phyloP scores from a whole-genome alignment of 1,140 invertebrate genomes.

The Brachionus asplanchnoidis region DNA sequence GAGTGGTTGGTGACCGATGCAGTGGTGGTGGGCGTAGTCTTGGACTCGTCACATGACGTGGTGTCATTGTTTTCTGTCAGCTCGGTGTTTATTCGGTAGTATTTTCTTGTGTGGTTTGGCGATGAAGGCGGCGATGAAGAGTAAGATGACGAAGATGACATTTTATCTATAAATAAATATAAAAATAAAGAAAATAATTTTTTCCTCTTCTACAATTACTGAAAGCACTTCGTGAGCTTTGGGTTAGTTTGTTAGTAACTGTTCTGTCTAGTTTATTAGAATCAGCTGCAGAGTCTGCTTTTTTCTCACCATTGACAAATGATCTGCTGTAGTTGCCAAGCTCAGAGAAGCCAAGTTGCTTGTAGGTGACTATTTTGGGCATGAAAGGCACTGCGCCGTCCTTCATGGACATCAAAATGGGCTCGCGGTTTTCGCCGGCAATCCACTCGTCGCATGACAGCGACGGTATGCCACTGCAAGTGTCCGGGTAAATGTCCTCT shows the following conservation, averaged over 20 bases:
- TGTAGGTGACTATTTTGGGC: conserved; percentile 42
- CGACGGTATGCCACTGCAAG: conserved; percentile 72
- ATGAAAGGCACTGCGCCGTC: conserved; percentile 38
- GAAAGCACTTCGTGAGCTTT: conserved; percentile 38
- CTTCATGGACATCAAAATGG: conserved; percentile 39
- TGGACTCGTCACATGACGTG: not conserved
- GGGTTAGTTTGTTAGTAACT: conserved; percentile 18
- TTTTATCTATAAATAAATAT: conserved; percentile 20
- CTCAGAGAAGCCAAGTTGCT: conserved; percentile 20
- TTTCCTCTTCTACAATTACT: not conserved
- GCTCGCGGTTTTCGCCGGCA: conserved; percentile 7
- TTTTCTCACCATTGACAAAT: conserved; percentile 23
- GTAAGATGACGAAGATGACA: conserved; percentile 35
- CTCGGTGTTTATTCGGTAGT: not conserved
- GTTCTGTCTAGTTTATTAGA: not conserved
- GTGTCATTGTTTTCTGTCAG: not conserved
- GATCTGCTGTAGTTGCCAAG: conserved; percentile 6
- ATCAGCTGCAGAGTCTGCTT: not conserved
- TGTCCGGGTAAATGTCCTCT: conserved; percentile 88
- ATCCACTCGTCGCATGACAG: conserved; percentile 53
- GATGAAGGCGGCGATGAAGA: conserved; percentile 31
- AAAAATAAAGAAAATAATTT: not conserved
- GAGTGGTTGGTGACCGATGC: not conserved
- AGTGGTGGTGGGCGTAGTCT: not conserved
- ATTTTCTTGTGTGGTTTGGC: not conserved